These are phyloP conservation scores for Bujurquina vittata DNA, from an alignment of 2,113 vertebrate species.

Conservation along the genomic window DNA sequence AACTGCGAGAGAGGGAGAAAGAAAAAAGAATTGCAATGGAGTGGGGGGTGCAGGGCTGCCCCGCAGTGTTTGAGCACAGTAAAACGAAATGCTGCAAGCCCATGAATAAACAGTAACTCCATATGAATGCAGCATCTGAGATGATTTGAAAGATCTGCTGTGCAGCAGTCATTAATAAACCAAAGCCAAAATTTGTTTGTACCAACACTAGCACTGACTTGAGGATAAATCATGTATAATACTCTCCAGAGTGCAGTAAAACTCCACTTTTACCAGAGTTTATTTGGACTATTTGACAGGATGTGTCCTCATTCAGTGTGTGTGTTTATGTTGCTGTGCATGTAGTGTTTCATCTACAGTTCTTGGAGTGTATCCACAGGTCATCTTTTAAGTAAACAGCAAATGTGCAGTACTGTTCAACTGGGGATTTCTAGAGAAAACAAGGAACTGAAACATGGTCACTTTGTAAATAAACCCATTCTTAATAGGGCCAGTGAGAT, in stretches of 20 bases:
- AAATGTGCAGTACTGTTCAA: slow-evolving; percentile 24
- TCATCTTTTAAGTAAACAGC: slow-evolving; percentile 52
- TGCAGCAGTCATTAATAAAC: slow-evolving; percentile 66
- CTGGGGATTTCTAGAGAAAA: slow-evolving; percentile 30
- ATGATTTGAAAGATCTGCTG: slow-evolving; percentile 63
- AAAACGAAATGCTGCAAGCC: slow-evolving; percentile 25
- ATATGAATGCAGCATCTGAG: slow-evolving; percentile 59
- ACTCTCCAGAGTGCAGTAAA: slow-evolving; percentile 46
- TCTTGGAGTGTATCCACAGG: slow-evolving; percentile 20
- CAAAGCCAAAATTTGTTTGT: slow-evolving; percentile 61
- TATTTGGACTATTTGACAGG: slow-evolving; percentile 54
- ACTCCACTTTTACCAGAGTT: slow-evolving; percentile 53
- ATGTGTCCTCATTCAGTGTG: slow-evolving; percentile 35
- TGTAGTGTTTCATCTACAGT: slow-evolving; percentile 32
- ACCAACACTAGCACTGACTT: slow-evolving; percentile 41
- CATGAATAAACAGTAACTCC: slow-evolving; percentile 59
- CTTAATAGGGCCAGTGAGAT: slow-evolving; percentile 35
- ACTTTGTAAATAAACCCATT: slow-evolving; percentile 40
- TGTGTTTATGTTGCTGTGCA: background rate
- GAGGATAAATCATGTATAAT: slow-evolving; percentile 58
- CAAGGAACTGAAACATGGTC: slow-evolving; percentile 23
- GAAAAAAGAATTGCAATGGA: slow-evolving; percentile 33
- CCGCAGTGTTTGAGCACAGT: slow-evolving; percentile 15
- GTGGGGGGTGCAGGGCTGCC: slow-evolving; percentile 1
- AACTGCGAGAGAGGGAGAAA: background rate